Percentiles rank a stretch among this genome's conserved stretches.
phyloP scores from a whole-genome alignment of 2,797 vertebrate genomes.

The Lepilemur ruficaudatus region DNA sequence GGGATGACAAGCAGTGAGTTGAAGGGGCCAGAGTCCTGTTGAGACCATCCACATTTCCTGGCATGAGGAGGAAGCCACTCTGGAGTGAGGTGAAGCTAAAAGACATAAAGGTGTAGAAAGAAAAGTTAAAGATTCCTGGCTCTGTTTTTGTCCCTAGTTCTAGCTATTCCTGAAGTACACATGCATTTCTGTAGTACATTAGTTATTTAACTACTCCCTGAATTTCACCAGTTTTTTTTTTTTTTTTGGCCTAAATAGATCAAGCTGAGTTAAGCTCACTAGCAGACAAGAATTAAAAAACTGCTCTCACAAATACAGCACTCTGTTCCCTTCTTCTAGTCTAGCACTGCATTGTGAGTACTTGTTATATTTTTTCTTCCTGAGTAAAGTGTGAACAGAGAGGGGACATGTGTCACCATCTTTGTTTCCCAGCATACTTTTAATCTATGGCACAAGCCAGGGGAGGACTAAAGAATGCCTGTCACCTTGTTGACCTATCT shows the following conservation, averaged over 20 bases:
- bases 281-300: background rate
- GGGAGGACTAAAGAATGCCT: background rate
- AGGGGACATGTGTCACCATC: background rate
- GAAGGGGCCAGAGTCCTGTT: too few species aligned
- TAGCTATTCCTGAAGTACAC: background rate
- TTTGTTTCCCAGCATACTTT: background rate
- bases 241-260: background rate
- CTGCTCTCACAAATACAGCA: background rate
- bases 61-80: background rate
- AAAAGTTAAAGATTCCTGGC: background rate
- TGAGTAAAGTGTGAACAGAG: background rate
- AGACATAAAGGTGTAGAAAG: background rate
- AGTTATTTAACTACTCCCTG: background rate
- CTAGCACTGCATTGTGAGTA: background rate
- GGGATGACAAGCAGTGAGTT: background rate
- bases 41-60: background rate
- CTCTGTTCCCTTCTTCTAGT: background rate
- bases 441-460: background rate
- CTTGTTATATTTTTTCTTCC: background rate
- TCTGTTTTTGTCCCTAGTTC: background rate
- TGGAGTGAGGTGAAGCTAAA: background rate
- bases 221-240: background rate
- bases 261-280: background rate
- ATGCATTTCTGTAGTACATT: background rate
- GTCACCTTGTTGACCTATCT: background rate